A percentile compares a stretch with the other conserved stretches of the same genome.
phyloP scores from a whole-genome alignment of 2,797 vertebrate species.

The Chrosomus eos region DNA sequence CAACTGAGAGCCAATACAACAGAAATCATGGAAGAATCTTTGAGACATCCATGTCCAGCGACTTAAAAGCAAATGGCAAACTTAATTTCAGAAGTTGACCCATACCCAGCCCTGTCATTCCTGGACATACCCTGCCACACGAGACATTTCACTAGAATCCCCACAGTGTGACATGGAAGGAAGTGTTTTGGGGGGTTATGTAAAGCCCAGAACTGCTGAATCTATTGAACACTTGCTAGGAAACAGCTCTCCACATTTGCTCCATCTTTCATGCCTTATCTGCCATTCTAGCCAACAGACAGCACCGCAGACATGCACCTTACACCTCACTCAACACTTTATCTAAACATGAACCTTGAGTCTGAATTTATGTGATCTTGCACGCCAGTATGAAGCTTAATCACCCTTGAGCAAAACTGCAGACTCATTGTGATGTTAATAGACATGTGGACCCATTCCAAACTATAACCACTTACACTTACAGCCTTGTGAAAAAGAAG shows the following conservation, averaged over 20 bases:
- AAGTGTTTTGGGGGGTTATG: constrained; percentile 61
- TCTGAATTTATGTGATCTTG: constrained; percentile 30
- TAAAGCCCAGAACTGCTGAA: constrained; percentile 66
- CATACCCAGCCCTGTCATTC: constrained; percentile 68
- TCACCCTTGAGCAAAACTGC: constrained; percentile 18
- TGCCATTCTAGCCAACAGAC: constrained; percentile 58
- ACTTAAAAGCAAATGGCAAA: constrained; percentile 63
- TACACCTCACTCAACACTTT: constrained; percentile 16
- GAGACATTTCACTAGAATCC: constrained; percentile 70
- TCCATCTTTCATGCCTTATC: constrained; percentile 39
- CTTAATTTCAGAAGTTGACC: constrained; percentile 70
- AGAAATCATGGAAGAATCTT: constrained; percentile 72
- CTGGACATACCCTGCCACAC: constrained; percentile 71
- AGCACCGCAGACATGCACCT: constrained; percentile 9
- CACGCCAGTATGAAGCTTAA: constrained; percentile 4
- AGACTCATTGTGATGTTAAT: constrained; percentile 35
- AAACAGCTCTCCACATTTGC: constrained; percentile 61
- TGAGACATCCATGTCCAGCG: constrained; percentile 81
- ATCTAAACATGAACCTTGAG: constrained; percentile 40
- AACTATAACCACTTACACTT: constrained; percentile 5
- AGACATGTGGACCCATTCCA: neutral
- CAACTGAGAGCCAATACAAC: constrained; percentile 69
- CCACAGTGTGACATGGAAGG: constrained; percentile 67
- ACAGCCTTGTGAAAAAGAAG: neutral
- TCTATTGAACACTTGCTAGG: constrained; percentile 60